A percentile compares a stretch with the other conserved stretches of the same genome.
Evolutionary conservation across 2,797 vertebrate genomes (phyloP).

Genomic region (Falco rusticolus): DNA sequence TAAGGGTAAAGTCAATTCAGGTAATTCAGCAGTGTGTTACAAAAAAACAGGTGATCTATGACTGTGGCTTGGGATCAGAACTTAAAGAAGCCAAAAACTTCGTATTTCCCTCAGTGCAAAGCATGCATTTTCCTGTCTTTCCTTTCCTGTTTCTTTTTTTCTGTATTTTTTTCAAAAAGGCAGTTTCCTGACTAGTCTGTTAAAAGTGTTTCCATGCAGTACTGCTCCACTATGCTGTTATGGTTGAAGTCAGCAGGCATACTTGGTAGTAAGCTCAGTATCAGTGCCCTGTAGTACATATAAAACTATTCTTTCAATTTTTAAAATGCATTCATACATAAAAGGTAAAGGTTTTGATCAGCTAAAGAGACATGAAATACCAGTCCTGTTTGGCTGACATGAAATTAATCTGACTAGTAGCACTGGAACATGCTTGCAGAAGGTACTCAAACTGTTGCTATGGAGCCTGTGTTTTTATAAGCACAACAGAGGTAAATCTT

Average conservation of each 20-base stretch:
- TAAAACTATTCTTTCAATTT: neutral
- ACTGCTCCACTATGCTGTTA: neutral
- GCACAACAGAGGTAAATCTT: neutral
- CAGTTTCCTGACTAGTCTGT: neutral
- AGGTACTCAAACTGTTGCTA: neutral
- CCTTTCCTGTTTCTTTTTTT: neutral
- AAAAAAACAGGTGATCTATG: neutral
- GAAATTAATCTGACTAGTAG: neutral
- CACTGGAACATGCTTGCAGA: neutral
- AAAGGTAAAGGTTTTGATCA: neutral
- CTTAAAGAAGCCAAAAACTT: neutral
- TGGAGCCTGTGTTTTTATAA: slow-evolving; percentile 3
- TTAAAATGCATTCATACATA: neutral
- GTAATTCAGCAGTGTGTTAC: neutral
- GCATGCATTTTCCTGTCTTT: neutral
- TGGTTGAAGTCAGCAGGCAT: neutral
- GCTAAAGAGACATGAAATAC: neutral
- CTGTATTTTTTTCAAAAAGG: neutral
- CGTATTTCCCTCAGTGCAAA: neutral
- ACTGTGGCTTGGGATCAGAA: neutral
- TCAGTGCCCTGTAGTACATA: neutral
- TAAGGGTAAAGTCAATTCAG: neutral
- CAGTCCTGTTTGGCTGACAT: neutral
- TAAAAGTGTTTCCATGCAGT: neutral
- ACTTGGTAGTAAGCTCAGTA: neutral